phyloP scores from a whole-genome alignment of 1,140 invertebrate species.

The Plectrocnemia conspersa region DNA sequence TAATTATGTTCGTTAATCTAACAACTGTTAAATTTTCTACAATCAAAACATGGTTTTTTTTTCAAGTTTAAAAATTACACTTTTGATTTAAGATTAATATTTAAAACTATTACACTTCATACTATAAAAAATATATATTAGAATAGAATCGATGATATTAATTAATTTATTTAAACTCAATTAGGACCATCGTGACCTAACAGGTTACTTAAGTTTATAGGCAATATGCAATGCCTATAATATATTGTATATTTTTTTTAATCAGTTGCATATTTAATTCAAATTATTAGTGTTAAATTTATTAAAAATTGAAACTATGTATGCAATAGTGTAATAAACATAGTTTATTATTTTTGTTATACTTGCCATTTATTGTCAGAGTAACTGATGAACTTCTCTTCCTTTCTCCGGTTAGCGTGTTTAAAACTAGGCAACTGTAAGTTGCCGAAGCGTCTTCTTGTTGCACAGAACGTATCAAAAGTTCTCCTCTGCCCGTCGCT shows the following conservation, averaged over 20 bases:
- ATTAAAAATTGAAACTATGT: background rate
- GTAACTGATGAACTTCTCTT: conserved; percentile 57
- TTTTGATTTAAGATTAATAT: too few relatives aligned
- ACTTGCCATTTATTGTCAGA: conserved; percentile 60
- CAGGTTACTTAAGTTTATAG: too few relatives aligned
- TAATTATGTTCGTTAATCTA: too few relatives aligned
- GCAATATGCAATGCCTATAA: too few relatives aligned
- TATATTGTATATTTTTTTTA: background rate
- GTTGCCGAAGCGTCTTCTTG: conserved; percentile 56
- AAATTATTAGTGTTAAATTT: background rate
- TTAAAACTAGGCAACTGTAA: conserved; percentile 63
- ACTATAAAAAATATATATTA: too few relatives aligned
- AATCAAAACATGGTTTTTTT: too few relatives aligned
- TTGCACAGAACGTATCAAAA: conserved; percentile 60
- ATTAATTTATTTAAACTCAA: too few relatives aligned
- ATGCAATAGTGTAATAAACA: background rate
- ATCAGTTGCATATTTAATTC: background rate
- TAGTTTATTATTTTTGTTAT: background rate
- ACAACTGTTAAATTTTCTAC: too few relatives aligned
- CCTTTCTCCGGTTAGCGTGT: conserved; percentile 62
- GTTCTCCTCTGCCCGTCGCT: conserved; percentile 53
- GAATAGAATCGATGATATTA: too few relatives aligned
- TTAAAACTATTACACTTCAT: too few relatives aligned
- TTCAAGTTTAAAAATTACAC: too few relatives aligned
- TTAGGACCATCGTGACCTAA: too few relatives aligned